Conservation (phyloP, 2,888 invertebrate species). For the Serripes groenlandicus region DNA sequence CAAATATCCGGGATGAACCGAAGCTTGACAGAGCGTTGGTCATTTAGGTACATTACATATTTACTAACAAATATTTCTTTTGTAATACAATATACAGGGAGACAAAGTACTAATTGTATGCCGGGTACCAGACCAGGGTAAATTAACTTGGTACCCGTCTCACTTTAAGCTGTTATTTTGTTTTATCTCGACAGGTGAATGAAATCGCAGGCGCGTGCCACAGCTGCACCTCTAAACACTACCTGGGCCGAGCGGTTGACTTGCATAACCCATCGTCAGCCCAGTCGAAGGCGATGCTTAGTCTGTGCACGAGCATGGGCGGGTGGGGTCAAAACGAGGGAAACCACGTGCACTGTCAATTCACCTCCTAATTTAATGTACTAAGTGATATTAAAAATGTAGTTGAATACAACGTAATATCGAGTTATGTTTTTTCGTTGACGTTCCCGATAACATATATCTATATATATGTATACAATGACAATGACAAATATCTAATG, state of each 20-base stretch:
- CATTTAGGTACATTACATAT: too few species aligned
- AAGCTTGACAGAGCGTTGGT: too few species aligned
- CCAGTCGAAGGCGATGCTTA: constrained; percentile 32
- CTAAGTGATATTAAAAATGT: too few species aligned
- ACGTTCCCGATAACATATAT: too few species aligned
- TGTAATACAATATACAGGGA: too few species aligned
- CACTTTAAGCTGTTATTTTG: neutral
- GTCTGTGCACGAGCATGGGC: constrained; percentile 59
- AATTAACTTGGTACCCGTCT: neutral
- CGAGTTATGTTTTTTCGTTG: too few species aligned
- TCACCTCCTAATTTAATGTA: constrained; percentile 48
- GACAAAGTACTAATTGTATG: neutral
- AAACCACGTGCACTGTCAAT: constrained; percentile 73
- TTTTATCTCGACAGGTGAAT: constrained; percentile 66
- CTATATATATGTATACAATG: too few species aligned
- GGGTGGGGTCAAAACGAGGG: constrained; percentile 71
- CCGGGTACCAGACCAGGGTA: neutral
- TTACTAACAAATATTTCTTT: too few species aligned
- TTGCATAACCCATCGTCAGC: constrained; percentile 49
- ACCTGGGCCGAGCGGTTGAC: constrained; percentile 72
- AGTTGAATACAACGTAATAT: too few species aligned
- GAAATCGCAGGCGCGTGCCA: constrained; percentile 77
- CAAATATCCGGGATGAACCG: too few species aligned
- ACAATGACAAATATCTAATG: too few species aligned
- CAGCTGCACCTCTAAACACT: constrained; percentile 72